Conservation (phyloP, 2,888 invertebrate genomes). For the Cremastobaeus sp. region DNA sequence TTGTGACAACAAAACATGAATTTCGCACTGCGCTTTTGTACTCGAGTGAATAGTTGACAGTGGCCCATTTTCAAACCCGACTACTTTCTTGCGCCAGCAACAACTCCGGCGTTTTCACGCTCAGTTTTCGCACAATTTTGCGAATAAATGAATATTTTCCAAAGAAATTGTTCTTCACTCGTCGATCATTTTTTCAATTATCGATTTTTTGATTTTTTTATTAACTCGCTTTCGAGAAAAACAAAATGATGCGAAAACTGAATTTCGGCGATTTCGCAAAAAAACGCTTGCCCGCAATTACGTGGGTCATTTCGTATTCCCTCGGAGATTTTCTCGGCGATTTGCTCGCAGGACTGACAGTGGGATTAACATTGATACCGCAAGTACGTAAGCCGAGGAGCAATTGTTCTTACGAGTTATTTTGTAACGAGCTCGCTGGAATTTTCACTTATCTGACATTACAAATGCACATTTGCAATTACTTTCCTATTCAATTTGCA, state of each 20-base stretch:
- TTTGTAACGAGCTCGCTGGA: neutral
- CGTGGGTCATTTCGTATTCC: slow-evolving; percentile 79
- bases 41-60: no score
- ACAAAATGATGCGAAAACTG: slow-evolving; percentile 40
- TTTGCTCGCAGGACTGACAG: slow-evolving; percentile 81
- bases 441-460: slow-evolving; percentile 9
- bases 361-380: slow-evolving; percentile 78
- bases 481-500: neutral
- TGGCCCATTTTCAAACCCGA: no score
- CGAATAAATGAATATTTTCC: no score
- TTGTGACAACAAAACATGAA: no score
- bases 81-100: no score
- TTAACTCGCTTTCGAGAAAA: neutral
- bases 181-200: no score
- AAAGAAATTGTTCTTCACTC: no score
- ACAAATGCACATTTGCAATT: slow-evolving; percentile 5
- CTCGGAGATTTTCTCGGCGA: slow-evolving; percentile 79
- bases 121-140: no score
- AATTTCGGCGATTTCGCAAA: slow-evolving; percentile 5
- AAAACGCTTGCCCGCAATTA: slow-evolving; percentile 74
- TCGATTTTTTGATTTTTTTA: neutral
- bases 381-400: slow-evolving; percentile 72
- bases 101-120: no score
- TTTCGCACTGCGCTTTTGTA: no score
- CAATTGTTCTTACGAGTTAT: no score